Conservation (phyloP, 2,797 vertebrate genomes). For the Poeciliopsis infans region DNA sequence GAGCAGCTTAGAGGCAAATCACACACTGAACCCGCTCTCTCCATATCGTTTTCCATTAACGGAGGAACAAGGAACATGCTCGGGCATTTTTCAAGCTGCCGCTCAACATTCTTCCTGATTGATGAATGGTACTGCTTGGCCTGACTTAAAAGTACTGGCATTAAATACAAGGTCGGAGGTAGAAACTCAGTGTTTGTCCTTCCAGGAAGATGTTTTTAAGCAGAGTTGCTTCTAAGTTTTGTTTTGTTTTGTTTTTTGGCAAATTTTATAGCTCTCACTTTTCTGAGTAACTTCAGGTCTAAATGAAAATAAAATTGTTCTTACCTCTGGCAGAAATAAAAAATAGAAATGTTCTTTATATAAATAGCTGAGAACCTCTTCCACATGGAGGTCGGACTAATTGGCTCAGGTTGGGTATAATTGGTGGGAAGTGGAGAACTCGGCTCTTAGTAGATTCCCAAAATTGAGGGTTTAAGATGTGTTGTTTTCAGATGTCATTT, state of each 20-base stretch:
- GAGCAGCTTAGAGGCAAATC: slow-evolving; percentile 64
- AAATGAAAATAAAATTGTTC: not conserved
- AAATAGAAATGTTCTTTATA: not conserved
- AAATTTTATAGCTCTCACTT: not conserved
- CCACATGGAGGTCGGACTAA: not conserved
- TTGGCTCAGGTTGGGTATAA: not conserved
- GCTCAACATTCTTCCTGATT: slow-evolving; percentile 46
- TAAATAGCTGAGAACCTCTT: not conserved
- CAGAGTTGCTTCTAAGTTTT: not conserved
- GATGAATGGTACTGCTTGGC: slow-evolving; percentile 29
- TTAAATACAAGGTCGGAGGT: not conserved
- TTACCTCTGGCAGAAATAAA: not conserved
- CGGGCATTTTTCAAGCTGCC: slow-evolving; percentile 53
- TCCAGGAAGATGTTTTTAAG: not conserved
- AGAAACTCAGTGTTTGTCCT: not conserved
- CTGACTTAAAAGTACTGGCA: not conserved
- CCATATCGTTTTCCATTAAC: slow-evolving; percentile 59
- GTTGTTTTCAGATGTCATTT: not conserved
- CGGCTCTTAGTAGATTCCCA: not conserved
- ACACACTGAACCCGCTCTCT: slow-evolving; percentile 47
- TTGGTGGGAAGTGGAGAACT: not conserved
- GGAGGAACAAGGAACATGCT: slow-evolving; percentile 29
- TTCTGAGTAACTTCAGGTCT: not conserved
- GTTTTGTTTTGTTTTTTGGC: not conserved
- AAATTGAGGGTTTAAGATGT: not conserved